phyloP scores from a whole-genome alignment of 2,888 invertebrate species.

The Euproctis similis region DNA sequence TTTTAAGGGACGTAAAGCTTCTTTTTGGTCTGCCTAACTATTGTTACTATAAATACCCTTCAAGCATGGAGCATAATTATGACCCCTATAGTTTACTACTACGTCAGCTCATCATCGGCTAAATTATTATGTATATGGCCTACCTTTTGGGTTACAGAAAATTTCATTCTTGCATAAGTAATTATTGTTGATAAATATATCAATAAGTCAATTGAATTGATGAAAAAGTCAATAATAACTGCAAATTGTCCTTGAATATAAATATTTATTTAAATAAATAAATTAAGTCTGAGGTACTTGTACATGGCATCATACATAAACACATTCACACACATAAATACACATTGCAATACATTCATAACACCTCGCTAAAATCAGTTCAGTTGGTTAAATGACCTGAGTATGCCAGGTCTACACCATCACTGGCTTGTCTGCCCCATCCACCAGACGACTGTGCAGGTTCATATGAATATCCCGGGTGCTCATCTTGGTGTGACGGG shows the following conservation, averaged over 20 bases:
- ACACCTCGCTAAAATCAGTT: constrained; percentile 15
- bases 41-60: no score
- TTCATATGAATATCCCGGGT: constrained; percentile 71
- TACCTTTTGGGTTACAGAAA: no score
- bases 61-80: no score
- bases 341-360: constrained; percentile 24
- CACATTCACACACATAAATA: constrained; percentile 36
- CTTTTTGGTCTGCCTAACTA: no score
- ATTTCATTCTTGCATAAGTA: no score
- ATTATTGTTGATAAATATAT: no score
- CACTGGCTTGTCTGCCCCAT: constrained; percentile 80
- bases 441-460: constrained; percentile 71
- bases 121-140: no score
- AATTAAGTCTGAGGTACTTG: constrained; percentile 58
- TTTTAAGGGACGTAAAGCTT: no score
- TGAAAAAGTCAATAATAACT: no score
- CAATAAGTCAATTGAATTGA: no score
- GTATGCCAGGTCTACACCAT: constrained; percentile 82
- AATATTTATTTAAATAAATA: constrained; percentile 38
- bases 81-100: no score
- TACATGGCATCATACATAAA: constrained; percentile 40
- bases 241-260: constrained; percentile 18
- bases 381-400: constrained; percentile 49
- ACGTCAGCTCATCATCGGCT: no score
- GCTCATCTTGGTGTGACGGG: constrained; percentile 77